phyloP scores from a whole-genome alignment of 2,888 invertebrate genomes.

The Drosophila recens region DNA sequence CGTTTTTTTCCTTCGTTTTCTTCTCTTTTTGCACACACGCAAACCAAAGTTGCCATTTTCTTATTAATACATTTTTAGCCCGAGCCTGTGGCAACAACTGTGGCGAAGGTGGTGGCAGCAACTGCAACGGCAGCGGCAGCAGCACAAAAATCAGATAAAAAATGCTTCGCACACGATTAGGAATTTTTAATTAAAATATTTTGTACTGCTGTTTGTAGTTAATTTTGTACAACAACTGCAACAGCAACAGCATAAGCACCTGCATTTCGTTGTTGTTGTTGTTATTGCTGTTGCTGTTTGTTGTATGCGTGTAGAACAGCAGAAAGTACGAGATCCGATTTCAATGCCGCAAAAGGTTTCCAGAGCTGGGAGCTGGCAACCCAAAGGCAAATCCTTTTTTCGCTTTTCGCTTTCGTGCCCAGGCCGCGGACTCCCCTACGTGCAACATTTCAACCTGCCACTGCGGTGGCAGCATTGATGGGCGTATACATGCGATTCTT shows the following conservation, averaged over 20 bases:
- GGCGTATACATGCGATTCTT: conserved; percentile 82
- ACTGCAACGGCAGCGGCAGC: conserved; percentile 16
- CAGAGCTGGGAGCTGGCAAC: conserved; percentile 4
- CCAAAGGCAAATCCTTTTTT: conserved; percentile 47
- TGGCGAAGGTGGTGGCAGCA: conserved; percentile 27
- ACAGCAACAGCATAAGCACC: conserved; percentile 64
- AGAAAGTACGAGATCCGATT: conserved; percentile 80
- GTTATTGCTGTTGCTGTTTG: conserved; percentile 60
- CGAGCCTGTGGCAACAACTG: conserved; percentile 17
- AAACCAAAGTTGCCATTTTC: conserved; percentile 68
- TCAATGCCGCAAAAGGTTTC: conserved; percentile 70
- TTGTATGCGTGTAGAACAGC: conserved; percentile 81
- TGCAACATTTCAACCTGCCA: conserved; percentile 82
- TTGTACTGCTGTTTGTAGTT: conserved; percentile 83
- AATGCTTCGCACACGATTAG: conserved; percentile 86
- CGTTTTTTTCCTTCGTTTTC: not conserved
- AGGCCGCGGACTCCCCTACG: conserved; percentile 54
- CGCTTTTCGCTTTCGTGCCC: conserved; percentile 83
- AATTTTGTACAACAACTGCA: conserved; percentile 68
- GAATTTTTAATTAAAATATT: conserved; percentile 86
- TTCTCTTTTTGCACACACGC: conserved; percentile 66
- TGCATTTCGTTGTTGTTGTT: conserved; percentile 57
- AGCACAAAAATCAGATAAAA: conserved; percentile 83
- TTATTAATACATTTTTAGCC: conserved; percentile 83
- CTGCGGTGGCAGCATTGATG: conserved; percentile 82